Percentiles rank a stretch among this genome's conserved stretches.
phyloP scores from a whole-genome alignment of 2,113 vertebrate genomes.

The Eurystomus gularis region DNA sequence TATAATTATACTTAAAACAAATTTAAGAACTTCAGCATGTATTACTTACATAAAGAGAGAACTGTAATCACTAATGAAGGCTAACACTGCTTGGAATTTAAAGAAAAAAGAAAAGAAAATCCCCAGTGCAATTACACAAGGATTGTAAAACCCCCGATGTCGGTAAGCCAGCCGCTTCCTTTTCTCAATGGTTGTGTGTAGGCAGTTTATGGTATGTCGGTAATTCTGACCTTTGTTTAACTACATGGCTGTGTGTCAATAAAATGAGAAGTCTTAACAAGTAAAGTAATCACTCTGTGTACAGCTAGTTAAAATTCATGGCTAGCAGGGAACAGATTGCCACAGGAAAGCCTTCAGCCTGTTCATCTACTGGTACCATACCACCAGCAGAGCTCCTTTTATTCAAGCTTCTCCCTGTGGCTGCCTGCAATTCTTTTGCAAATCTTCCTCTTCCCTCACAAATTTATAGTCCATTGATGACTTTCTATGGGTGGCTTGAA shows the following conservation, averaged over 20 bases:
- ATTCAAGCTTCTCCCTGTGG: conserved; percentile 24
- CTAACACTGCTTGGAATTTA: background rate
- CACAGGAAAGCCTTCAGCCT: background rate
- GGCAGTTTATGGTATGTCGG: background rate
- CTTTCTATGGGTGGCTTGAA: conserved; percentile 65
- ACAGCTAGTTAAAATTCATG: conserved; percentile 57
- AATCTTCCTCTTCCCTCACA: conserved; percentile 62
- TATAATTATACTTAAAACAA: background rate
- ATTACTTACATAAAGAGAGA: background rate
- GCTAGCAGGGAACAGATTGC: conserved; percentile 45
- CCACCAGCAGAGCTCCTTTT: conserved; percentile 63
- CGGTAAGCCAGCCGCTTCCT: background rate
- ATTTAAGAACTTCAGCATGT: background rate
- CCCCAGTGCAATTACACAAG: background rate
- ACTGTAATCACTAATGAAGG: background rate
- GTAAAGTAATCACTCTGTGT: background rate
- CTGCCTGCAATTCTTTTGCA: conserved; percentile 65
- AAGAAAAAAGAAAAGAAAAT: background rate
- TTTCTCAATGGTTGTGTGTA: background rate
- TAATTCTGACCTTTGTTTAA: conserved; percentile 6
- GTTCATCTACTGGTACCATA: conserved; percentile 8
- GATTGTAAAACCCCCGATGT: background rate
- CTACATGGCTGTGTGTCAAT: background rate
- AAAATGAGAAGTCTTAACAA: conserved; percentile 4
- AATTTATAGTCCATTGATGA: conserved; percentile 66